These are phyloP conservation scores for Acanthurus leucopareius DNA, from an alignment of 2,797 vertebrate genomes.

Conservation along the genomic window DNA sequence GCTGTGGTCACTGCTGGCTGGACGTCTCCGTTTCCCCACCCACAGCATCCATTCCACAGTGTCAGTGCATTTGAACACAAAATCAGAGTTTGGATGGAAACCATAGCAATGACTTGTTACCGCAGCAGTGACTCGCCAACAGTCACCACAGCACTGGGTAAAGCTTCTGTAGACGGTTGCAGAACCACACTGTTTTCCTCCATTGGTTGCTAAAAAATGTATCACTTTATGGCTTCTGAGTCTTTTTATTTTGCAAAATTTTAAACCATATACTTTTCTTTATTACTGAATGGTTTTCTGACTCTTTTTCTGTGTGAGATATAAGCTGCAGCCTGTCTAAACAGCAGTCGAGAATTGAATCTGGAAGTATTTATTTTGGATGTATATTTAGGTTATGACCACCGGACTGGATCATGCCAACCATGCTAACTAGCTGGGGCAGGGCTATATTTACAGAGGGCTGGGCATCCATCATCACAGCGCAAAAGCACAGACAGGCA, in stretches of 20 bases:
- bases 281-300: conserved; percentile 50
- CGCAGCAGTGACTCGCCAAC: conserved; percentile 76
- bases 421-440: conserved; percentile 87
- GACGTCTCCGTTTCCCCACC: conserved; percentile 60
- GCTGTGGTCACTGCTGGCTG: conserved; percentile 66
- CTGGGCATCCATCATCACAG: conserved; percentile 82
- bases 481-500: conserved; percentile 74
- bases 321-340: conserved; percentile 67
- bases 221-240: conserved; percentile 44
- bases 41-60: conserved; percentile 72
- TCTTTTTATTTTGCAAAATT: conserved; percentile 43
- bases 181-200: conserved; percentile 66
- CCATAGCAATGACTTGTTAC: conserved; percentile 80
- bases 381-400: conserved; percentile 86
- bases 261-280: conserved; percentile 53
- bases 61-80: conserved; percentile 64
- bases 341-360: conserved; percentile 81
- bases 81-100: conserved; percentile 76
- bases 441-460: conserved; percentile 85
- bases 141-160: conserved; percentile 73
- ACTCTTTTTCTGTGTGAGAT: conserved; percentile 49
- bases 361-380: conserved; percentile 86
- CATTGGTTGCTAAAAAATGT: conserved; percentile 54
- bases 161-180: conserved; percentile 65
- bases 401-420: conserved; percentile 79